Evolutionary conservation across 1,140 invertebrate genomes (phyloP).

Genomic region (Panonychus citri): DNA sequence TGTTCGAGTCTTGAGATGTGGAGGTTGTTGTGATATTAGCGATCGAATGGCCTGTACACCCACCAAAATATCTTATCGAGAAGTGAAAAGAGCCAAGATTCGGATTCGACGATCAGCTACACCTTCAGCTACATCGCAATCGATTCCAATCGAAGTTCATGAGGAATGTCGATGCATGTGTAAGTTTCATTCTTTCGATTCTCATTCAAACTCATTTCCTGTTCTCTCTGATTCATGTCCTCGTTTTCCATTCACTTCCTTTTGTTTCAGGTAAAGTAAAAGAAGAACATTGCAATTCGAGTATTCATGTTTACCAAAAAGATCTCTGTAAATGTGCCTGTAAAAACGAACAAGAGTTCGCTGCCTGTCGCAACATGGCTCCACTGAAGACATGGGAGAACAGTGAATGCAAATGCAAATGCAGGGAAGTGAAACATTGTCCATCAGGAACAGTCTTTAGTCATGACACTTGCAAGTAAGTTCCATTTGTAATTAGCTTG

Average conservation of each 20-base stretch:
- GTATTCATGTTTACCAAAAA: neutral
- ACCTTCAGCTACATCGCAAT: neutral
- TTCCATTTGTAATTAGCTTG: neutral
- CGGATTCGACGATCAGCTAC: neutral
- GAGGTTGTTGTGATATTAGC: slow-evolving; percentile 2
- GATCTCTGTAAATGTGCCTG: slow-evolving; percentile 1
- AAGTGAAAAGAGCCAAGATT: neutral
- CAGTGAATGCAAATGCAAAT: slow-evolving; percentile 2
- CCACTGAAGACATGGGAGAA: neutral
- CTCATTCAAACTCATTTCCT: too few species aligned
- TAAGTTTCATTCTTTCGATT: neutral
- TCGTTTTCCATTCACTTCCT: neutral
- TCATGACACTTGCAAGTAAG: slow-evolving; percentile 1
- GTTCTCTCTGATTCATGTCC: neutral
- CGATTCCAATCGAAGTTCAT: slow-evolving; percentile 2
- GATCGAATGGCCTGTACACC: neutral
- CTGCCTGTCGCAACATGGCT: neutral
- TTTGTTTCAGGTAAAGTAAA: neutral
- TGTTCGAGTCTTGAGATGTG: slow-evolving; percentile 3
- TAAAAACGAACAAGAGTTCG: neutral
- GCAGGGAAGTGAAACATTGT: neutral
- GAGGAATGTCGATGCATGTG: slow-evolving; percentile 5
- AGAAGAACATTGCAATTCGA: neutral
- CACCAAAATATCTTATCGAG: neutral
- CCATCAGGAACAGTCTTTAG: slow-evolving; percentile 2